Conservation (phyloP, 1,140 invertebrate genomes). For the Stegodyphus dumicola region DNA sequence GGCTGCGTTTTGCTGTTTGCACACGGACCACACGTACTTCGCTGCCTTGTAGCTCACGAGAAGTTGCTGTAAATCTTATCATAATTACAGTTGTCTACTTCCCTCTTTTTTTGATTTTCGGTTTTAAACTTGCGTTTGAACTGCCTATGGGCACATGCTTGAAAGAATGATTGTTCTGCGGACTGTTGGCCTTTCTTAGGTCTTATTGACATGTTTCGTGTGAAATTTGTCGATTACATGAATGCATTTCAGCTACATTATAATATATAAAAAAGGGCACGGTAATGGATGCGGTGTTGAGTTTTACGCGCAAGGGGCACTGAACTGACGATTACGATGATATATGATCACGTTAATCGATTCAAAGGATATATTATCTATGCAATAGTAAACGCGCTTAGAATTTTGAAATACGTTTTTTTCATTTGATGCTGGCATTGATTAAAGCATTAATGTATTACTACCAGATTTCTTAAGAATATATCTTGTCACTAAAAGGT, state of each 20-base stretch:
- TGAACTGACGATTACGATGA: conserved; percentile 31
- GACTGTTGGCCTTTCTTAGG: not conserved
- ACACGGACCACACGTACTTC: conserved; percentile 45
- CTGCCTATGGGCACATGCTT: conserved; percentile 2
- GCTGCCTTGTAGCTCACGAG: conserved; percentile 43
- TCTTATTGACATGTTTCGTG: conserved; percentile 36
- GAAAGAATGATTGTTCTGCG: conserved; percentile 25
- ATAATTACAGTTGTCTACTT: conserved; percentile 52
- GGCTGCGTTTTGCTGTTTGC: conserved; percentile 3
- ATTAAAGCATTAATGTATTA: too few relatives aligned
- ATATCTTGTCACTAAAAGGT: too few relatives aligned
- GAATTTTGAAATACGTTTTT: too few relatives aligned
- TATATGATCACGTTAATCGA: conserved; percentile 37
- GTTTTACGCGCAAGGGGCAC: conserved; percentile 32
- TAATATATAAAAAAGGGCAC: not conserved
- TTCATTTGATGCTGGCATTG: too few relatives aligned
- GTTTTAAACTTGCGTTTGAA: conserved; percentile 30
- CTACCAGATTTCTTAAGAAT: too few relatives aligned
- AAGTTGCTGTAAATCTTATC: conserved; percentile 43
- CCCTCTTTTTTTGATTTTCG: conserved; percentile 21
- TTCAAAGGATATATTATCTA: not conserved
- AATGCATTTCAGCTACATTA: not conserved
- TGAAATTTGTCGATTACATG: conserved; percentile 26
- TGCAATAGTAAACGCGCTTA: too few relatives aligned
- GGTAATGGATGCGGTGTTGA: conserved; percentile 43